A percentile compares a stretch with the other conserved stretches of the same genome.
These are phyloP conservation scores for Drosophila aff. DNA, from an alignment of 1,140 invertebrate genomes.

Conservation along the genomic window DNA sequence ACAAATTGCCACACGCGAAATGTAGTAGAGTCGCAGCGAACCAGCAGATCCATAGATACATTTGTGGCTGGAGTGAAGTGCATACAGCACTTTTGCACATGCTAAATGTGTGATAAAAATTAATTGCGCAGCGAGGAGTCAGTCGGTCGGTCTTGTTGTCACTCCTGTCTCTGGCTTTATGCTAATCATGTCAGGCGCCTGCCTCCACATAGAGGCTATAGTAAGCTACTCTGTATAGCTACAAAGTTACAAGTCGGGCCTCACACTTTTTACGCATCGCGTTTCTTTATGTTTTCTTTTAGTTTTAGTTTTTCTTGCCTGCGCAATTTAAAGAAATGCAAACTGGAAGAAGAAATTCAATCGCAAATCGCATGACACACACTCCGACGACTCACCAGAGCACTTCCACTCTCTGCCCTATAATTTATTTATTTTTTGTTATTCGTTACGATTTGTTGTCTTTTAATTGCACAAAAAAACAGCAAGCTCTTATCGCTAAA, in stretches of 20 bases:
- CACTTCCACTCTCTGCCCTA: conserved; percentile 13
- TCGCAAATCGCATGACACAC: conserved; percentile 65
- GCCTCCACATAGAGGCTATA: conserved; percentile 1
- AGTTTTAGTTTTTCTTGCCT: conserved; percentile 47
- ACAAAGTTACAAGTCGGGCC: conserved; percentile 42
- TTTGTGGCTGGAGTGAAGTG: neutral
- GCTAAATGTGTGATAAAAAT: conserved; percentile 83
- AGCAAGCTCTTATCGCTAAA: conserved; percentile 23
- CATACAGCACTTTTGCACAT: conserved; percentile 54
- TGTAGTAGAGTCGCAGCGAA: conserved; percentile 8
- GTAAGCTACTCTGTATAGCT: neutral
- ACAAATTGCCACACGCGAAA: conserved; percentile 66
- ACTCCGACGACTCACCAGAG: conserved; percentile 21
- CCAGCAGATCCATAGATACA: conserved; percentile 14
- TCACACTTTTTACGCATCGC: conserved; percentile 14
- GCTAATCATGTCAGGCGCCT: conserved; percentile 65
- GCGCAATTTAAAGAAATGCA: conserved; percentile 77
- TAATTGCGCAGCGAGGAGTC: conserved; percentile 73
- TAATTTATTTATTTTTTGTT: conserved; percentile 8
- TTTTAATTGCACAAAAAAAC: conserved; percentile 17
- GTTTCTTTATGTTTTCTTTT: neutral
- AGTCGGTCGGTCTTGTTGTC: conserved; percentile 23
- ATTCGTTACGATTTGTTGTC: conserved; percentile 12
- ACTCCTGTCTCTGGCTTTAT: conserved; percentile 57
- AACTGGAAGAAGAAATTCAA: conserved; percentile 66